These are phyloP conservation scores for Theretra japonica DNA, from an alignment of 2,888 invertebrate species.

Conservation along the genomic window DNA sequence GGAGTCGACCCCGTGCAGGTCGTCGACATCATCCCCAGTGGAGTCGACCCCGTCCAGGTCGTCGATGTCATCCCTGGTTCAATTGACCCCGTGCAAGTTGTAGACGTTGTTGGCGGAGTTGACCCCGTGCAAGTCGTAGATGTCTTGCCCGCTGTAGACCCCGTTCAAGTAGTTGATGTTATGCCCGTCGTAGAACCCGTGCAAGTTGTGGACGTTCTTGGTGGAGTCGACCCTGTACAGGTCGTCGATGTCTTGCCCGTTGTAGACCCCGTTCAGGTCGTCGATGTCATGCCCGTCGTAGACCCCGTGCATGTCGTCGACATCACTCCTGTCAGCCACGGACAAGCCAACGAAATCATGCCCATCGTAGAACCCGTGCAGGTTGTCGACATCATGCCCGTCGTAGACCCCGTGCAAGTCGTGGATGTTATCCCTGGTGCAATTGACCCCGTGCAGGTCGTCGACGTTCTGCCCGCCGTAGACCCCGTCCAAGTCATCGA, in stretches of 20 bases:
- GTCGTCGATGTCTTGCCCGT: slow-evolving; percentile 5
- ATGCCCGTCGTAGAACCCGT: slow-evolving; percentile 17
- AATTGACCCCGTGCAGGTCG: too few relatives aligned
- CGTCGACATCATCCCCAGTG: too few relatives aligned
- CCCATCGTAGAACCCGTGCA: background rate
- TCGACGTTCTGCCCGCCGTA: background rate
- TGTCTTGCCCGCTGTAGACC: background rate
- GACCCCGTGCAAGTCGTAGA: background rate
- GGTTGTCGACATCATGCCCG: background rate
- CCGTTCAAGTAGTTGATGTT: slow-evolving; percentile 20
- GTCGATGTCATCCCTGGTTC: slow-evolving; percentile 1
- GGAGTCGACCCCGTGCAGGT: too few relatives aligned
- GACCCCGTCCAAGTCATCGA: background rate
- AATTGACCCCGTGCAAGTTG: slow-evolving; percentile 22
- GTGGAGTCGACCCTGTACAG: slow-evolving; percentile 21
- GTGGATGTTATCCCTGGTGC: too few relatives aligned
- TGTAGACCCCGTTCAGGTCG: slow-evolving; percentile 3
- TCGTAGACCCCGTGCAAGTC: background rate
- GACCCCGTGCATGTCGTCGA: background rate
- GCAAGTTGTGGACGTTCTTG: background rate
- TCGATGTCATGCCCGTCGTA: background rate
- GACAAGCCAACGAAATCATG: background rate
- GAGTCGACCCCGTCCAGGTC: slow-evolving; percentile 22
- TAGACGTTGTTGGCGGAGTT: slow-evolving; percentile 28
- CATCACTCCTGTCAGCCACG: background rate